Base-by-base conservation (phyloP, 2,113 vertebrate species). In the Otolemur garnettii region DNA sequence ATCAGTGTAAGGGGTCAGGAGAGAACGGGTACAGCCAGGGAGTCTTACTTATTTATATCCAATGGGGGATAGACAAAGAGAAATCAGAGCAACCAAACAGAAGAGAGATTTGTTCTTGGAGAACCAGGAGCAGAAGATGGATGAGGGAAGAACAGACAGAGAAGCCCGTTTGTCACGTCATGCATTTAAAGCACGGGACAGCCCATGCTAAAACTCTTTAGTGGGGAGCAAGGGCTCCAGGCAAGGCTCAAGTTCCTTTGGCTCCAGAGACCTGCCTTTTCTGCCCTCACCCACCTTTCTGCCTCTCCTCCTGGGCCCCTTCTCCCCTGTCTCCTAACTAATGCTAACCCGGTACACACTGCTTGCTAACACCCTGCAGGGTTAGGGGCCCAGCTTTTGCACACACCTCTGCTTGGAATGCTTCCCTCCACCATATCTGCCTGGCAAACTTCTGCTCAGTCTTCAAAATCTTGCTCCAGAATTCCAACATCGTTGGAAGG, bases 161-260 rank as follows among this genome's bases (percentile, higher is more conserved):
- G 38, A 90, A 79, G 81, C 45, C 45, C 78, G 55, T 91, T 94
- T 68, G 94, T 95, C 87, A 77, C 62, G 24, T 84, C 55, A 84
- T 72, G 71, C 21, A 35, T 91, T 95, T 50, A 35, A 93, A 96
- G 84, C 64, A 84, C 57, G 55, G 74, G 91, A 93, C 74, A 96
- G 35, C 14, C 11, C 82, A 26, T 42, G 55, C 69, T 60, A 82
- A 92, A 93, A 45, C n/a, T 84, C 93, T 93, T 95, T 71, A 84
- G 57, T 30, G 59, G 90, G 74, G 87, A 94, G 60, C 1, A 86
- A 57, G 50, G 96, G 88, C 33, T 97, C 71, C 57, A 57, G 33
- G 74, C 38, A 71, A 94, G 45, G 74, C 60, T 57, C 69, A 71
- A 35, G 17, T n/a, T 95, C 74, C 45, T 77, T 81, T 11, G 28